Conservation (phyloP, 2,888 invertebrate species). For the Oscheius onirici region DNA sequence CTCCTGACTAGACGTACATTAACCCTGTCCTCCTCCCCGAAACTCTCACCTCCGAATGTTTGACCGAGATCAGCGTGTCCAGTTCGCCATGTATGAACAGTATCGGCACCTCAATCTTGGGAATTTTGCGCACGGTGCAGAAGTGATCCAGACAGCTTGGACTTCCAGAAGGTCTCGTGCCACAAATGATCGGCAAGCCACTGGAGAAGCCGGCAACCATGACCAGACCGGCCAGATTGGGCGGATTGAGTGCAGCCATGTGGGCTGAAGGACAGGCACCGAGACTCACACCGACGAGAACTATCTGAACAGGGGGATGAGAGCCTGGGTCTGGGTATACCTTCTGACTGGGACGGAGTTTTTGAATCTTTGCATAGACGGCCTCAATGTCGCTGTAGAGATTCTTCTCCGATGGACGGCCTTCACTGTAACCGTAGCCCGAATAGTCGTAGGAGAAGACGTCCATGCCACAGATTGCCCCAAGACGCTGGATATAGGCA, state of each 20-base stretch:
- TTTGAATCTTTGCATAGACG: constrained; percentile 54
- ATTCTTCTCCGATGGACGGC: constrained; percentile 56
- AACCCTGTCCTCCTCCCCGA: neutral
- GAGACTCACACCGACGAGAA: constrained; percentile 62
- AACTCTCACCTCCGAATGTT: constrained; percentile 45
- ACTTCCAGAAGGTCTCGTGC: constrained; percentile 35
- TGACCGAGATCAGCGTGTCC: constrained; percentile 54
- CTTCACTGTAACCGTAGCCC: constrained; percentile 60
- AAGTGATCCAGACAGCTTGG: constrained; percentile 53
- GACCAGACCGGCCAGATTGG: constrained; percentile 50
- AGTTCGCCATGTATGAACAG: constrained; percentile 56
- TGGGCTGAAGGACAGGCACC: constrained; percentile 62
- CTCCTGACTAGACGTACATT: too few relatives aligned
- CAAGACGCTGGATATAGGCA: constrained; percentile 35
- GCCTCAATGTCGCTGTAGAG: constrained; percentile 59
- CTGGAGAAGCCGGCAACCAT: constrained; percentile 63
- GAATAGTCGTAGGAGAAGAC: constrained; percentile 62
- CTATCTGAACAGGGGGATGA: constrained; percentile 42
- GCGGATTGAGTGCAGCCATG: constrained; percentile 46
- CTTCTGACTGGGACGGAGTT: constrained; percentile 39
- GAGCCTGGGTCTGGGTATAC: neutral
- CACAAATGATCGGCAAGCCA: constrained; percentile 51
- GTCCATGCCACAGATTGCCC: constrained; percentile 47
- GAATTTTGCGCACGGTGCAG: constrained; percentile 29
- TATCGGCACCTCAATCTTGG: constrained; percentile 48